Evolutionary conservation across 1,140 invertebrate genomes (phyloP), one percentile per base, ranked within the genome.

Genomic region (Araneus ventricosus): DNA sequence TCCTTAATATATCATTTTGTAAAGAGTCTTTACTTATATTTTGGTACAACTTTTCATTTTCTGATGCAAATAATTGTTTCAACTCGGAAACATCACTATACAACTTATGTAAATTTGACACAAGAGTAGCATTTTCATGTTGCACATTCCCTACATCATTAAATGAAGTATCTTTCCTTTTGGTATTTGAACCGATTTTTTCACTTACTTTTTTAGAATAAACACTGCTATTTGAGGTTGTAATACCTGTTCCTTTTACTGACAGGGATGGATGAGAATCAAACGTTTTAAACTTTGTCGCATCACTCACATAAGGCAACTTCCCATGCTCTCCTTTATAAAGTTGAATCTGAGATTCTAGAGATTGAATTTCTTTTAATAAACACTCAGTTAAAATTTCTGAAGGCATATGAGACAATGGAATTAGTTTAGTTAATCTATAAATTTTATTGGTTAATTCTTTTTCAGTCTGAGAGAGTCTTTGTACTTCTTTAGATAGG

Each of bases 281-380:
- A 75, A 20, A 34, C 34, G 30, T 70, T 70, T 75, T 75, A 75
- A 82, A 45, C n/a, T 8, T 45, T 14, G 24, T 45, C 27, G 4
- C n/a, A 52, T 52, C 80, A 84, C 22, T 86, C 17, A 27, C 30
- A 37, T 24, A 8, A 7, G 57, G 17, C 14, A 88, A 45, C n/a
- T 88, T 88, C n/a, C 30, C 87, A 24, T n/a, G 2, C 45, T 30
- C 41, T n/a, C 41, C 63, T 27, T 88, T 67, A 75, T 84, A 67
- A 41, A 34, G 22, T 70, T 86, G 84, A 27, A 87, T 70, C 34
- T 93, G 91, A 8, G 85, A 87, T 24, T 93, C 91, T 10, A 93
- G 52, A 7, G 30, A 59, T 30, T 93, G 84, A n/a, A 93, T 93
- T 93, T 93, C 91, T 79, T 88, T 93, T 27, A 93, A 34, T 79